Base-by-base conservation (phyloP, 2,113 vertebrate genomes). In the Vombatus ursinus region DNA sequence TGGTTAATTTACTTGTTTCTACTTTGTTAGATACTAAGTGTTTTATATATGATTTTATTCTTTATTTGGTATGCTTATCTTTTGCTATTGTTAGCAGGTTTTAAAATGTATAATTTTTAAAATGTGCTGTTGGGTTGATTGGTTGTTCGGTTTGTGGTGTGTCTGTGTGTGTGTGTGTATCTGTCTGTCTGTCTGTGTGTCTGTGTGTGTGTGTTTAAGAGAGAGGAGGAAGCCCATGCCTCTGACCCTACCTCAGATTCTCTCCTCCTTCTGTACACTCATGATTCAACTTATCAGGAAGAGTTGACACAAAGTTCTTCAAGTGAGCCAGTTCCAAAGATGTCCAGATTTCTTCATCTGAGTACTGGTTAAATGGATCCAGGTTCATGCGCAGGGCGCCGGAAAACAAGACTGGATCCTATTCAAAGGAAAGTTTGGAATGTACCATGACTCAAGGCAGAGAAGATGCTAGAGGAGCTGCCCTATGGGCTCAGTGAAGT, bases 361-460 rank as follows among this genome's bases (percentile, higher is more conserved):
- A 98, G 98, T 99, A 99, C 89, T 98, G 98, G 97, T 99, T 98
- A 47, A 99, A 99, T 0, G 99, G 99, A 98, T 99, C 99, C 90
- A 99, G 98, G 96, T 99, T 99, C 99, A 99, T 99, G 90, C 99
- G 99, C 94, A 99, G 98, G 92, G 99, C 99, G 52, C 99, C 99
- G 25, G 99, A 99, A 96, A 99, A 99, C 97, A 99, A 95, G 47
- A 99, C 53, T 0, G 99, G 99, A 97, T 99, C 99, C 99, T 99
- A 90, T 5, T 0, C 37, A 12, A 95, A 94, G 53, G 90, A 51
- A 93, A 48, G 89, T 84, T 44, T 44, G 68, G 68, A 44, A 84
- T 84, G 37, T 44, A 84, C n/a, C 7, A 44, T 84, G n/a, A 84
- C 44, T 84, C n/a, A 84, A 84, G 37, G 5, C 22, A 77, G n/a